These are phyloP conservation scores for Diadophis punctatus DNA, from an alignment of 2,113 vertebrate genomes.

Conservation along the genomic window DNA sequence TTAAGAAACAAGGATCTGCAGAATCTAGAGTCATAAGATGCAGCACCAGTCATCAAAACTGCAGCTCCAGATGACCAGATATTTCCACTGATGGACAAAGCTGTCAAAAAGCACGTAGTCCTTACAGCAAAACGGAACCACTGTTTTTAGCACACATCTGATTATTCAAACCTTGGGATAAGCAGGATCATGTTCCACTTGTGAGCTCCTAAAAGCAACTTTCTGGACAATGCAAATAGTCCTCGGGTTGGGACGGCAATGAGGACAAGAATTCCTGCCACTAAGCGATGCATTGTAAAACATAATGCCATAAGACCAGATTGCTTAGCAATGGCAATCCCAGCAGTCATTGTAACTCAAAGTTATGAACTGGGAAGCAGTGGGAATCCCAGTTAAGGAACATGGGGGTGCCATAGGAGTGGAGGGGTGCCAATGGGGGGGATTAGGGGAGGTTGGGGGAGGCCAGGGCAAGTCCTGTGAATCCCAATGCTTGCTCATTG, in stretches of 20 bases:
- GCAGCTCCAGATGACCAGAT: neutral
- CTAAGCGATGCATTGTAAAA: neutral
- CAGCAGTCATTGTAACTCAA: neutral
- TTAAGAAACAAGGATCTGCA: neutral
- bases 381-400: neutral
- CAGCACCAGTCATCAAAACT: neutral
- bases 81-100: neutral
- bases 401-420: neutral
- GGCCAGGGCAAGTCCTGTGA: neutral
- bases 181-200: neutral
- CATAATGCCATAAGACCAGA: neutral
- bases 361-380: neutral
- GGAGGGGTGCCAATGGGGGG: neutral
- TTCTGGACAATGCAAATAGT: neutral
- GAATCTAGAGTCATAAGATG: neutral
- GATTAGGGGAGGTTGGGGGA: neutral
- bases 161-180: neutral
- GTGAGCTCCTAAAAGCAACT: neutral
- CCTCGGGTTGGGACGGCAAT: neutral
- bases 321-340: neutral
- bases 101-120: neutral
- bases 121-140: neutral
- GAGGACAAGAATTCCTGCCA: neutral
- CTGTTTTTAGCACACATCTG: neutral
- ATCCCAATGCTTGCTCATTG: neutral